Percentiles rank a stretch among this genome's conserved stretches.
These are phyloP conservation scores for Aphelocoma californica DNA, from an alignment of 2,797 vertebrate species.

Conservation along the genomic window DNA sequence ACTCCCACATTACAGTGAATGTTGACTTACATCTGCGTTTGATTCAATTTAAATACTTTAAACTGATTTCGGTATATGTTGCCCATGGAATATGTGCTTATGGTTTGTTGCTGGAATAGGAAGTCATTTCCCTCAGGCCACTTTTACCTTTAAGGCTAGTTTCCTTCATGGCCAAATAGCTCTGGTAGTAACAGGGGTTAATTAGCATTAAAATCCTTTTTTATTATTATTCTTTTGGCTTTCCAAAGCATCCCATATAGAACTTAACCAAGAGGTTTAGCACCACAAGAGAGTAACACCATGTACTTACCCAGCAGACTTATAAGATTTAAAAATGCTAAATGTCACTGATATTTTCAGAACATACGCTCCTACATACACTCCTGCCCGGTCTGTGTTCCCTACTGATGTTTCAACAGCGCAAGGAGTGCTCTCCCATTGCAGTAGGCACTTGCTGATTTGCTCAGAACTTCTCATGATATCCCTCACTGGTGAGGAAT, in stretches of 20 bases:
- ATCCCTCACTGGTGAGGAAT: rapidly evolving
- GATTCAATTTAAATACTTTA: not conserved
- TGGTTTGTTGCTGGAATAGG: not conserved
- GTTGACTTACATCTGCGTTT: not conserved
- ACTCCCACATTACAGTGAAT: rapidly evolving
- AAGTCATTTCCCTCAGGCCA: not conserved
- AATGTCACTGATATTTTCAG: not conserved
- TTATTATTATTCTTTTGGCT: not conserved
- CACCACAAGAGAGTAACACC: not conserved
- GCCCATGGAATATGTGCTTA: not conserved
- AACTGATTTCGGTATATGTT: not conserved
- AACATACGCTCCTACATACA: not conserved
- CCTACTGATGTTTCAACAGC: not conserved
- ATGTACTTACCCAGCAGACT: not conserved
- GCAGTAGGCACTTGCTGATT: not conserved
- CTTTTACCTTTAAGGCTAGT: not conserved
- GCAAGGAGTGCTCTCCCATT: not conserved
- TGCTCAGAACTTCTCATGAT: not conserved
- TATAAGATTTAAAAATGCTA: not conserved
- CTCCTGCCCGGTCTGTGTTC: not conserved
- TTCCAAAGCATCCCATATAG: not conserved
- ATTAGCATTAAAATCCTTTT: not conserved
- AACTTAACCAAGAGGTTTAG: not conserved
- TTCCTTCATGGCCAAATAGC: not conserved
- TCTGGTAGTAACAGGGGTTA: not conserved